These are phyloP conservation scores for Phthorimaea operculella DNA, from an alignment of 1,140 invertebrate genomes.

Conservation along the genomic window DNA sequence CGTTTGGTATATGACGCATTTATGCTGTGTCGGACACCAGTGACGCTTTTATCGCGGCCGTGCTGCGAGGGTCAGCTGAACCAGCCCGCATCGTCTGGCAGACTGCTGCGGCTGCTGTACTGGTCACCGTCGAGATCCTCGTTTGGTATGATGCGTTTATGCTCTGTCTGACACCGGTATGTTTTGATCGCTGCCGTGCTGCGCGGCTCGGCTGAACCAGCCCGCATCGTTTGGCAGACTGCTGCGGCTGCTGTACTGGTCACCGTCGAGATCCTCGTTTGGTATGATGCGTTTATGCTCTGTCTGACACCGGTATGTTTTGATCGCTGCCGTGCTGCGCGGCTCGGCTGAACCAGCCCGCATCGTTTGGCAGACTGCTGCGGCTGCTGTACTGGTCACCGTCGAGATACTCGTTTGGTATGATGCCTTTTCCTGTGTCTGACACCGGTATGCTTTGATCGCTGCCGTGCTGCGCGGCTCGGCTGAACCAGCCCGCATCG, in stretches of 20 bases:
- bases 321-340: too few species aligned
- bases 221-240: conserved; percentile 27
- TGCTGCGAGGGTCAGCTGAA: conserved; percentile 30
- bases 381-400: conserved; percentile 41
- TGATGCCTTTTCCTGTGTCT: too few species aligned
- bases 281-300: too few species aligned
- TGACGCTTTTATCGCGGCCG: conserved; percentile 37
- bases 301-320: too few species aligned
- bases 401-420: conserved; percentile 56
- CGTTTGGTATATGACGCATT: conserved; percentile 53
- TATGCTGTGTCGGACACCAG: conserved; percentile 49
- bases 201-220: conserved; percentile 32
- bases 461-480: conserved; percentile 38
- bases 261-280: conserved; percentile 52
- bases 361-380: conserved; percentile 28
- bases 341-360: conserved; percentile 26
- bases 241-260: conserved; percentile 39
- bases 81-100: conserved; percentile 29
- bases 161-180: conserved; percentile 45
- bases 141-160: conserved; percentile 50
- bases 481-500: conserved; percentile 25
- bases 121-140: conserved; percentile 51
- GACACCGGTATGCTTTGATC: conserved; percentile 45
- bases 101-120: conserved; percentile 34
- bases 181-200: conserved; percentile 38